phyloP scores from a whole-genome alignment of 2,797 vertebrate species.

The Kryptopterus vitreolus region DNA sequence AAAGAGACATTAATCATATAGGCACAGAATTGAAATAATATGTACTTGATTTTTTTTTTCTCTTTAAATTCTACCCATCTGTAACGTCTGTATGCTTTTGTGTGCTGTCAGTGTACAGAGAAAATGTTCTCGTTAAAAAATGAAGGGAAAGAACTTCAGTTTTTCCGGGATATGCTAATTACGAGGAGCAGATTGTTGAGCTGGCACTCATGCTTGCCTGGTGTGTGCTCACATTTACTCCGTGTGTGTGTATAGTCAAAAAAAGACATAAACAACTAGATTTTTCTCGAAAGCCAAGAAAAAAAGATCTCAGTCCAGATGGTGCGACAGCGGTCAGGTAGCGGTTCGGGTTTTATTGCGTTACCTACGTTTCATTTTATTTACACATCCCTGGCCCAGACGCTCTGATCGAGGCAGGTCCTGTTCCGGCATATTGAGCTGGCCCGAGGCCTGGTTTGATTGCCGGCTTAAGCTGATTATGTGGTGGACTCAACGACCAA shows the following conservation, averaged over 20 bases:
- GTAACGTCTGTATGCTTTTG: not conserved
- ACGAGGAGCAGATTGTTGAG: conserved; percentile 45
- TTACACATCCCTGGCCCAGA: conserved; percentile 40
- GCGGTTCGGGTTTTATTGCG: conserved; percentile 39
- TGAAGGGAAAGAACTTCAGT: not conserved
- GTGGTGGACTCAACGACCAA: not conserved
- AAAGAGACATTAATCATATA: no score
- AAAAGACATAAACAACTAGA: conserved; percentile 1
- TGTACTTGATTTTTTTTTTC: not conserved
- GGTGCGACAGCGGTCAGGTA: conserved; percentile 35
- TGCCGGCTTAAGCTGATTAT: conserved; percentile 39
- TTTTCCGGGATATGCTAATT: conserved; percentile 39
- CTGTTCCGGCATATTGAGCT: conserved; percentile 34
- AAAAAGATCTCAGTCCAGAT: conserved; percentile 31
- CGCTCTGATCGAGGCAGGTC: conserved; percentile 24
- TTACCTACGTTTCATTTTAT: conserved; percentile 52
- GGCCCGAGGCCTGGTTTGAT: conserved; percentile 37
- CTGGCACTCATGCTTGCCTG: conserved; percentile 27
- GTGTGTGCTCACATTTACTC: conserved; percentile 43
- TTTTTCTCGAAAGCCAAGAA: conserved; percentile 4
- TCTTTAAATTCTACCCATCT: not conserved
- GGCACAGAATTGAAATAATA: not conserved
- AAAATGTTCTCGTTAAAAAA: conserved; percentile 1
- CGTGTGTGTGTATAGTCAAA: conserved; percentile 30
- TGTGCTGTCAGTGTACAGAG: not conserved